Evolutionary conservation across 1,140 invertebrate genomes (phyloP).

Genomic region (Drosophila melanica): DNA sequence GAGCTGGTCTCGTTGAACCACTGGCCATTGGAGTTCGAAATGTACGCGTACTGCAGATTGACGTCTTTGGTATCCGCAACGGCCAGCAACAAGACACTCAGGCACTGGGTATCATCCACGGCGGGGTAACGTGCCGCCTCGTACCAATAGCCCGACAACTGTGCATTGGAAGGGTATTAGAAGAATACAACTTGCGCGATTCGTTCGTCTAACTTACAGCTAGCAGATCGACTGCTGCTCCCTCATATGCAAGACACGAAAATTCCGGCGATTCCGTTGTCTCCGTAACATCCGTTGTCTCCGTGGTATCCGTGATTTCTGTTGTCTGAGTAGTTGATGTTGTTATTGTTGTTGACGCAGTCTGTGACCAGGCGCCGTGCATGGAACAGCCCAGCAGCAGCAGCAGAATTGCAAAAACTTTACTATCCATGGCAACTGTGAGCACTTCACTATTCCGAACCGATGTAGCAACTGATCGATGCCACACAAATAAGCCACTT

Average conservation of each 20-base stretch:
- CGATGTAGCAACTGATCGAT: conserved; percentile 6
- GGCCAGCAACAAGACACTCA: background rate
- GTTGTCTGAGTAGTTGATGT: background rate
- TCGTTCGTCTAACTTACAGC: background rate
- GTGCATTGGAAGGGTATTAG: background rate
- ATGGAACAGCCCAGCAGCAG: conserved; percentile 5
- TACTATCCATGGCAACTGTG: background rate
- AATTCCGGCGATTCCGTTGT: background rate
- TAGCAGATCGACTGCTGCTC: background rate
- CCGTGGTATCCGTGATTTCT: background rate
- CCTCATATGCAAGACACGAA: background rate
- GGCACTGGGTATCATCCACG: conserved; percentile 4
- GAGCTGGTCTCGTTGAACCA: background rate
- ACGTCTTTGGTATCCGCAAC: conserved; percentile 1
- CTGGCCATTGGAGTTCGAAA: conserved; percentile 1
- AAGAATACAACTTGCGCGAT: background rate
- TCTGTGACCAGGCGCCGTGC: background rate
- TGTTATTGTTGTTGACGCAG: background rate
- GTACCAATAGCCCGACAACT: conserved; percentile 30
- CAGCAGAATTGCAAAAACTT: background rate
- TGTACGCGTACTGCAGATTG: background rate
- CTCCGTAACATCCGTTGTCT: background rate
- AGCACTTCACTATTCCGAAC: background rate
- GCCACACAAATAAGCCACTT: background rate
- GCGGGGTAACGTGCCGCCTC: conserved; percentile 5